A percentile compares a stretch with the other conserved stretches of the same genome.
Evolutionary conservation across 2,113 vertebrate genomes (phyloP).

Genomic region (Anoura caudifer): DNA sequence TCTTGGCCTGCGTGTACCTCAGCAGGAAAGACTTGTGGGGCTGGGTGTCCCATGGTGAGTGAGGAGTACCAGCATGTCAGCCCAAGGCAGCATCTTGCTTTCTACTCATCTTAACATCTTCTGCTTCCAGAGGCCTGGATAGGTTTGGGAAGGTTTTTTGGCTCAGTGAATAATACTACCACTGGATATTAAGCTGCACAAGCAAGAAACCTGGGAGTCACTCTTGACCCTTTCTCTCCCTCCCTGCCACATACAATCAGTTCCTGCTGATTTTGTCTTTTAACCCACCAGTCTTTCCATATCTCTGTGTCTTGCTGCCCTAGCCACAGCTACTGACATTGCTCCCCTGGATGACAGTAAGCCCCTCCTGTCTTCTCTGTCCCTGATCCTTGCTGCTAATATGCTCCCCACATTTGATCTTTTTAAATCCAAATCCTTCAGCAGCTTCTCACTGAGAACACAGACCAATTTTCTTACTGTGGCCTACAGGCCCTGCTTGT

Average conservation of each 20-base stretch:
- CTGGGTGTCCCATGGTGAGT: neutral
- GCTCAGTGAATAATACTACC: neutral
- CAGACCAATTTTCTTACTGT: neutral
- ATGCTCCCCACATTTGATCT: neutral
- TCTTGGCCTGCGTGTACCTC: neutral
- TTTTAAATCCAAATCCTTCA: neutral
- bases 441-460: neutral
- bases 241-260: neutral
- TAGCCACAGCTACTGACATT: neutral
- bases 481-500: neutral
- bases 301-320: neutral
- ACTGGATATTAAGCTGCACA: neutral
- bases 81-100: neutral
- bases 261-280: neutral
- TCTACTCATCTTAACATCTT: neutral
- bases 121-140: neutral
- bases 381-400: neutral
- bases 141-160: neutral
- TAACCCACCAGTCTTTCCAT: neutral
- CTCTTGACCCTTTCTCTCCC: neutral
- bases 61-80: neutral
- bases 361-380: neutral
- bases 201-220: neutral
- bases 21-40: neutral
- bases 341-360: neutral